Evolutionary conservation across 2,113 vertebrate genomes (phyloP).

Genomic region (Chascanopsetta lugubris): DNA sequence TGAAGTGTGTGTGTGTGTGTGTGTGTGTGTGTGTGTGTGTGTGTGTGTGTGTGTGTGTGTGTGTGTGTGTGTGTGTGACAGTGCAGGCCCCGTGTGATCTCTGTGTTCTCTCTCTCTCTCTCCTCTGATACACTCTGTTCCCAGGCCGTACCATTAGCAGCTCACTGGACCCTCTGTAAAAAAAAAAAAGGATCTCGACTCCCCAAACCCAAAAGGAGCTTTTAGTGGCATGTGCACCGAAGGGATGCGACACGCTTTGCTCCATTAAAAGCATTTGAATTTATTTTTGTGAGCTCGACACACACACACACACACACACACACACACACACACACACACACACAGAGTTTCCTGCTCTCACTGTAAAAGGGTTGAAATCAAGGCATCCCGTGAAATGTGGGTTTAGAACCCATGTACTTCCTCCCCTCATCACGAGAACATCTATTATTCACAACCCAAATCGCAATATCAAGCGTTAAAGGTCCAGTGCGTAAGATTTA

Average conservation of each 20-base stretch:
- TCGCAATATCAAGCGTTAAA: no score
- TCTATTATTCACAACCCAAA: no score
- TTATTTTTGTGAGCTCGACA: constrained; percentile 52
- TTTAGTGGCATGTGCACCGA: constrained; percentile 38
- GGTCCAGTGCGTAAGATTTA: no score
- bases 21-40: constrained; percentile 16
- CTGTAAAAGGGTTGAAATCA: no score
- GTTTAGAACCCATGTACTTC: no score
- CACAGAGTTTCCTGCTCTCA: constrained; percentile 19
- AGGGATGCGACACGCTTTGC: constrained; percentile 41
- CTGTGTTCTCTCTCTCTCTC: constrained; percentile 39
- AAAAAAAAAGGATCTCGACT: constrained; percentile 13
- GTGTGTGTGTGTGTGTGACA: constrained; percentile 22
- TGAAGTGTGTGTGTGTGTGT: constrained; percentile 17
- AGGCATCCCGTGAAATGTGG: no score
- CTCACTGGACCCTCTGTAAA: constrained; percentile 50
- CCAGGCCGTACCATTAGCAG: constrained; percentile 54
- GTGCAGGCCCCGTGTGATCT: constrained; percentile 41
- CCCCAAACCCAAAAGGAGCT: constrained; percentile 50
- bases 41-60: constrained; percentile 21
- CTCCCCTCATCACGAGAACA: no score
- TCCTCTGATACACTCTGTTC: constrained; percentile 62
- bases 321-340: no score
- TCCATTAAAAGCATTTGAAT: constrained; percentile 68
- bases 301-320: no score